These are phyloP conservation scores for Lagorchestes hirsutus DNA, from an alignment of 2,797 vertebrate genomes.

Conservation along the genomic window DNA sequence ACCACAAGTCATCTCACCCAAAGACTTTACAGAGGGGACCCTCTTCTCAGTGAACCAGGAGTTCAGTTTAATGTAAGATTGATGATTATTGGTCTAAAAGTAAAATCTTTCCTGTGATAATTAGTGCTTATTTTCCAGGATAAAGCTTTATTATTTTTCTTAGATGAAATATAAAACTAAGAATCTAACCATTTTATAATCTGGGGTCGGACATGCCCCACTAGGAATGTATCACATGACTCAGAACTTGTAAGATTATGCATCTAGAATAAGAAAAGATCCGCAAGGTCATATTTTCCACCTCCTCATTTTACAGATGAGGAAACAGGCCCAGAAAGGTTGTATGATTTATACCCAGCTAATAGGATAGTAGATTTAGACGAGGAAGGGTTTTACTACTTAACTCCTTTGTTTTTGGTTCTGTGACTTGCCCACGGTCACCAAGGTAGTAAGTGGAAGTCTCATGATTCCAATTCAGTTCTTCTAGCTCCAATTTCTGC, in stretches of 20 bases:
- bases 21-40: conserved; percentile 98
- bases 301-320: not conserved
- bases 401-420: not conserved
- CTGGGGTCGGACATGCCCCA: not conserved
- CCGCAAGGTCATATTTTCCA: not conserved
- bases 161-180: conserved; percentile 46
- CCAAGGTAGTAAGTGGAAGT: not conserved
- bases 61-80: conserved; percentile 97
- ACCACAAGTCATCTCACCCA: conserved; percentile 96
- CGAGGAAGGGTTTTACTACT: not conserved
- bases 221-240: not conserved
- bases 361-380: not conserved
- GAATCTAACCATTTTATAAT: not conserved
- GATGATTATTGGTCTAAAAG: conserved; percentile 78
- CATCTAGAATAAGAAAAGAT: not conserved
- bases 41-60: conserved; percentile 99
- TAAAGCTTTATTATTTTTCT: conserved; percentile 45
- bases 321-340: not conserved
- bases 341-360: not conserved
- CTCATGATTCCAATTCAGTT: not conserved
- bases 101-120: conserved; percentile 72
- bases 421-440: not conserved
- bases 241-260: conserved; percentile 4
- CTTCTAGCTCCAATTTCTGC: not conserved
- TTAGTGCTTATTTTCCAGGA: conserved; percentile 67